Percentiles rank a stretch among this genome's conserved stretches.
Evolutionary conservation across 37 sponge, comb jelly and placozoan species (phyloP).

Genomic region (Ianthella basta): DNA sequence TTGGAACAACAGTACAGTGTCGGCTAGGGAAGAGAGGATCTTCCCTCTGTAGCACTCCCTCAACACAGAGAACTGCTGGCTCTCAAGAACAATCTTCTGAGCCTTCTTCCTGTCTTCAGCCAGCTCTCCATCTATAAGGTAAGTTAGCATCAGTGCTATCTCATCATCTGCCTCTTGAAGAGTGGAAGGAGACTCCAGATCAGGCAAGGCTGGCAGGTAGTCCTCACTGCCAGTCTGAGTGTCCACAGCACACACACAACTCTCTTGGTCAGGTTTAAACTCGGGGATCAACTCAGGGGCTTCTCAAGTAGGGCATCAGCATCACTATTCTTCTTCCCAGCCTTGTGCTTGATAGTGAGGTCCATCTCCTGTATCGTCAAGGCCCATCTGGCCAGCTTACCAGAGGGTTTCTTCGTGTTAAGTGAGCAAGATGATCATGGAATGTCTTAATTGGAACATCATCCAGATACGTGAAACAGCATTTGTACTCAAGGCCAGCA

Average conservation of each 20-base stretch:
- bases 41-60: too few relatives aligned
- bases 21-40: too few relatives aligned
- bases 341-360: conserved; percentile 32
- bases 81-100: too few relatives aligned
- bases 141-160: too few relatives aligned
- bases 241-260: too few relatives aligned
- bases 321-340: conserved; percentile 47
- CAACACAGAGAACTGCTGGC: not conserved
- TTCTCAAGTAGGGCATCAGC: not conserved
- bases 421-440: not conserved
- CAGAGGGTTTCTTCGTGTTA: conserved; percentile 37
- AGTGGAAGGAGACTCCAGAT: too few relatives aligned
- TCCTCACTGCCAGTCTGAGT: too few relatives aligned
- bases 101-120: too few relatives aligned
- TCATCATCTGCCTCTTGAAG: too few relatives aligned
- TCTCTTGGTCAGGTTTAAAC: too few relatives aligned
- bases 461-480: conserved; percentile 52
- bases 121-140: too few relatives aligned
- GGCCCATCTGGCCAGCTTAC: conserved; percentile 51
- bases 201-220: too few relatives aligned
- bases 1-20: conserved; percentile 41
- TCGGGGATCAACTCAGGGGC: not conserved
- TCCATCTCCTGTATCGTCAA: conserved; percentile 55
- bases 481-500: conserved; percentile 12
- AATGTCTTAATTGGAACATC: not conserved